Base-by-base conservation (phyloP, 2,797 vertebrate genomes). In the Podargus strigoides region DNA sequence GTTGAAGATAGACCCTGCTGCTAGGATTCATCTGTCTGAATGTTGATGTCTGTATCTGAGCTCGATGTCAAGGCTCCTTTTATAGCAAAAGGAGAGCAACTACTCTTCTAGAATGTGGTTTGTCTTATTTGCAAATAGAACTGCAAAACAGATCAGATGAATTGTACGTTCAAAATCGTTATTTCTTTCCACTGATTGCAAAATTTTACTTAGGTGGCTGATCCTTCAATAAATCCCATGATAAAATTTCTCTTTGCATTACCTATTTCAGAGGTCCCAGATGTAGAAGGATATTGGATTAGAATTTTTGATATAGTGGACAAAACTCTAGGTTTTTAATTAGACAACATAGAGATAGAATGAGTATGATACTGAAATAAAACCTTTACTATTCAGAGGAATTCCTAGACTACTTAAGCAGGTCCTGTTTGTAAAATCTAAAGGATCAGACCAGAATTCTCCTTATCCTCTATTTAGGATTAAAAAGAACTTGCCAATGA, bases 61-160 rank as follows among this genome's bases (percentile, higher is more conserved):
- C 15, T 34, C 62, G 44, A 39, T 19, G 32, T 72, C 63, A 80
- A 36, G 32, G 30, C 20, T 72, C 30, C 18, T 56, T 75, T 75
- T 79, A 67, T 5, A 66, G 47, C 18, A 70, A 50, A 74, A 34
- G 20, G 8, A 86, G 21, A 70, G 23, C 14, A 42, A 77, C 7
- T 70, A 5, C 10, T 89, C 24, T 56, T 80, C 52, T 56, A 67
- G 41, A 73, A 56, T 32, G 21, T n/a, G 21, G 23, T 26, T 89
- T 87, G 28, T 52, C 41, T 85, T 59, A 74, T 55, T 60, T 91
- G 46, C 58, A 91, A 81, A 78, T 36, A 62, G n/a, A 75, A 28
- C 15, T 91, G 53, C 83, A 53, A 92, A 83, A 89, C 0, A 60
- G 37, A 22, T 77, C 60, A 64, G 28, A 77, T 49, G 7, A 83